Evolutionary conservation across 2,797 vertebrate species (phyloP), one percentile per base, ranked within the genome.

Genomic region (Acomys russatus): DNA sequence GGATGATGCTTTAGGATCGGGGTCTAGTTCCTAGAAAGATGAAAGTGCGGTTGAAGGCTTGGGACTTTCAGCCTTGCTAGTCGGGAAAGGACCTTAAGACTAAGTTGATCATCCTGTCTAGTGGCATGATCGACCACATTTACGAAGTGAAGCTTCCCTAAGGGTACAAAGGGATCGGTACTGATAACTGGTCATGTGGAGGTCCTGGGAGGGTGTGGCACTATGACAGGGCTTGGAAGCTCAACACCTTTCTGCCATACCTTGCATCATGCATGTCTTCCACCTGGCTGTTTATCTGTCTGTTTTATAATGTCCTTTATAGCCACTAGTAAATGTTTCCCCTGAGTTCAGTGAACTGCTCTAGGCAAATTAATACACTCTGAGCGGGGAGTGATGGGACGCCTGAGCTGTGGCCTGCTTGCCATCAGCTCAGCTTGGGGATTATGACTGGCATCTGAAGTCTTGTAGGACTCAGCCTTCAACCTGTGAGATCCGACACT

Each of bases 371-470:
- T 51, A 51, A 61, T 77, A n/a, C 20, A 73, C 33, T 7, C 44
- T 49, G 14, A 68, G 93, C 23, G 33, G 7, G n/a, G 30, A 23
- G 18, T 64, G 3, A 0, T 8, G 14, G 38, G 64, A 64, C 23
- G 7, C 44, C 14, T 25, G 12, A 25, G 66, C 79, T 49, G 38
- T 6, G 54, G 51, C 78, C 59, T 73, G 14, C 78, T 68, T 73
- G 14, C 22, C 15, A 59, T 23, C 12, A 38, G 49, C 74, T 25
- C 61, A 20, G 17, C 30, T 33, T 64, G 44, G 78, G 18, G 44
- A 56, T 84, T 91, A 71, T 30, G 88, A 88, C 38, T 83, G 64
- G 73, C 30, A 33, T 91, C 56, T 61, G 33, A 44, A 83, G 88
- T 68, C 78, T 94, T 88, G 64, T 22, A 71, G 70, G 83, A 84